These are phyloP conservation scores for Drosophila helvetica DNA, from an alignment of 2,888 invertebrate genomes.

Conservation along the genomic window DNA sequence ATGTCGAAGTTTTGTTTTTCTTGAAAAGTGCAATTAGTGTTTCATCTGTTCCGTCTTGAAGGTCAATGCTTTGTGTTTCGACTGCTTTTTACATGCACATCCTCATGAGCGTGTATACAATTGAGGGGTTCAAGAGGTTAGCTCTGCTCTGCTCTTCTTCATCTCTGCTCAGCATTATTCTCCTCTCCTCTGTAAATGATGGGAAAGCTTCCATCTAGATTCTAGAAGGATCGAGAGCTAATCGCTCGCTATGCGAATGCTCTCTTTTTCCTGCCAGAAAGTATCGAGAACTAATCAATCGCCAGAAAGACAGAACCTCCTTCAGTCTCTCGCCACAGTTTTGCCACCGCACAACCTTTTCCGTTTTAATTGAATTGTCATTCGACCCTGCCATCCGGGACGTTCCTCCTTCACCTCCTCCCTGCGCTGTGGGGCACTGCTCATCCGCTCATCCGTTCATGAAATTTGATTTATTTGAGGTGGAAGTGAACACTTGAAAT, in stretches of 20 bases:
- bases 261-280: constrained; percentile 5
- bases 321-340: constrained; percentile 16
- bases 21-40: background rate
- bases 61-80: background rate
- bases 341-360: constrained; percentile 4
- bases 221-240: background rate
- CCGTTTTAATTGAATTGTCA: constrained; percentile 57
- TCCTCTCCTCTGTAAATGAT: background rate
- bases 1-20: background rate
- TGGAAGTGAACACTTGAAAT: constrained; percentile 75
- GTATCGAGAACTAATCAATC: too few species aligned
- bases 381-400: constrained; percentile 15
- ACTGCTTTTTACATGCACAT: background rate
- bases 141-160: background rate
- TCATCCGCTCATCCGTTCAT: constrained; percentile 44
- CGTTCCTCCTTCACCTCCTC: background rate
- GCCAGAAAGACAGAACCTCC: background rate
- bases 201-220: too few species aligned
- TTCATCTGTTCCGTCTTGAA: background rate
- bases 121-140: background rate
- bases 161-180: background rate
- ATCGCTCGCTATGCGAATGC: background rate
- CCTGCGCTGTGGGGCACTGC: background rate
- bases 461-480: constrained; percentile 68
- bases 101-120: background rate